A percentile compares a stretch with the other conserved stretches of the same genome.
These are phyloP conservation scores for Neoscelio sp. DNA, from an alignment of 2,888 invertebrate genomes.

Conservation along the genomic window DNA sequence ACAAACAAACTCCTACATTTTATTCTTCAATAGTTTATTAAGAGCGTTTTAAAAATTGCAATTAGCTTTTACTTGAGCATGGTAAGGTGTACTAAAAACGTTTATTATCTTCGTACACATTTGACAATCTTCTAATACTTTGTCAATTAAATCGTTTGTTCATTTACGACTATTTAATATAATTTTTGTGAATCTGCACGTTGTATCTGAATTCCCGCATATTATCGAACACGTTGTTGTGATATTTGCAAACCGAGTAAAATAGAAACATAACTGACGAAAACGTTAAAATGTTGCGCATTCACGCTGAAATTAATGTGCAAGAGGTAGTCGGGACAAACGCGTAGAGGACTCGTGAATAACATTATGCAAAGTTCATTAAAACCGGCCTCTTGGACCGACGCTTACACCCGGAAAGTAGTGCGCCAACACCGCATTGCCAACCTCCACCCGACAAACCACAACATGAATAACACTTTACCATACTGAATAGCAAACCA, in stretches of 20 bases:
- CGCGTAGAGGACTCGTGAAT: slow-evolving; percentile 72
- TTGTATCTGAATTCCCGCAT: neutral
- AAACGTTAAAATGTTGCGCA: slow-evolving; percentile 50
- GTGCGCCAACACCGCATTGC: slow-evolving; percentile 51
- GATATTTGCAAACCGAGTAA: slow-evolving; percentile 33
- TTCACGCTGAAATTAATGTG: slow-evolving; percentile 70
- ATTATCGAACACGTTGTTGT: slow-evolving; percentile 18
- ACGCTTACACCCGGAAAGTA: slow-evolving; percentile 62
- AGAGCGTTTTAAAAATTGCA: too few species aligned
- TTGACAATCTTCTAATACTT: neutral
- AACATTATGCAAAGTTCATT: slow-evolving; percentile 81
- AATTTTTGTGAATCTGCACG: slow-evolving; percentile 2
- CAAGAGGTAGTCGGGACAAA: slow-evolving; percentile 63
- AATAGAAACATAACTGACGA: slow-evolving; percentile 41
- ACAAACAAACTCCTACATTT: neutral
- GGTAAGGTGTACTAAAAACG: too few species aligned
- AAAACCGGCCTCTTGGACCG: slow-evolving; percentile 74
- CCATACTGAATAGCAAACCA: slow-evolving; percentile 55
- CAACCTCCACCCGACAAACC: slow-evolving; percentile 32
- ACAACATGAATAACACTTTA: slow-evolving; percentile 67
- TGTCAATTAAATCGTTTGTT: neutral
- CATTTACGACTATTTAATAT: neutral
- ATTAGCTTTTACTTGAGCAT: neutral
- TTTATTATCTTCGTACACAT: neutral
- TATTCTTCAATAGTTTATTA: neutral